phyloP scores from a whole-genome alignment of 2,113 vertebrate species.

The Gambusia affinis region DNA sequence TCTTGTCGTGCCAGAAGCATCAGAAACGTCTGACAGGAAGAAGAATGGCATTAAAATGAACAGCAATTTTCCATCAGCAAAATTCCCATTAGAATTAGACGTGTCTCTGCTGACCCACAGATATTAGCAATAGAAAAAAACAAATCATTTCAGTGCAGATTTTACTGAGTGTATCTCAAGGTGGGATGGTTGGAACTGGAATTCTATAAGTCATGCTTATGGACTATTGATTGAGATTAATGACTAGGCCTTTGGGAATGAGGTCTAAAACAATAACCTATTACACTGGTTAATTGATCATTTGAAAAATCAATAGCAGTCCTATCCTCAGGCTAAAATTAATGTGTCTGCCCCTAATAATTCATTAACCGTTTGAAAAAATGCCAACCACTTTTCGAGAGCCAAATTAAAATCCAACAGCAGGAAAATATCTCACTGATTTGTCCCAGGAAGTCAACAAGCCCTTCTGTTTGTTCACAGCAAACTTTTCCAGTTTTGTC shows the following conservation, averaged over 20 bases:
- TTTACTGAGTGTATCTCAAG: background rate
- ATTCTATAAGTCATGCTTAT: conserved; percentile 44
- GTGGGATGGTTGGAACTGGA: background rate
- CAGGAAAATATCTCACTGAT: conserved; percentile 12
- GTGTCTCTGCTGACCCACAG: background rate
- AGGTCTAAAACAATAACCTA: conserved; percentile 75
- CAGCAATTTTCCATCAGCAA: background rate
- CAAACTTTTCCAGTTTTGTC: too few relatives aligned
- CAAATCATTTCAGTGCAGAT: background rate
- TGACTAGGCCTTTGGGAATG: conserved; percentile 59
- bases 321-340: conserved; percentile 58
- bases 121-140: background rate
- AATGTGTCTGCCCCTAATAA: conserved; percentile 56
- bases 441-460: background rate
- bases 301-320: conserved; percentile 71
- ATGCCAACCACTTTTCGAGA: conserved; percentile 38
- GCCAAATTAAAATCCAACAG: conserved; percentile 34
- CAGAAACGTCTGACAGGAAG: background rate
- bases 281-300: conserved; percentile 76
- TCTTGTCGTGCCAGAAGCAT: background rate
- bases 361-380: conserved; percentile 62
- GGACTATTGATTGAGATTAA: conserved; percentile 76
- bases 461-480: background rate
- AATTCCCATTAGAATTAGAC: background rate
- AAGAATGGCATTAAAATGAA: background rate